Base-by-base conservation (phyloP, 2,888 invertebrate genomes). In the Cyclophora punctaria region DNA sequence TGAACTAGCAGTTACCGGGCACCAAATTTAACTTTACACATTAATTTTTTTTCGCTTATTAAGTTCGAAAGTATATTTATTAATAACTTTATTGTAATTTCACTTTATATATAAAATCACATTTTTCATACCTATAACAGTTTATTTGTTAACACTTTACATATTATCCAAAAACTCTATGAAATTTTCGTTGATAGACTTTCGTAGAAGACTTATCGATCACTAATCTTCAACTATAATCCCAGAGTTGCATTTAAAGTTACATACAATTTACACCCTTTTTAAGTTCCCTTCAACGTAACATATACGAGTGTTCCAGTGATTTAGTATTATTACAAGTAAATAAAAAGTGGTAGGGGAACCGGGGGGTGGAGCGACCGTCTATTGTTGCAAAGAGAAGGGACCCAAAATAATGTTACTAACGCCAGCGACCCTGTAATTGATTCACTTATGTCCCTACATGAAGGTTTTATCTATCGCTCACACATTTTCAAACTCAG, bases 261-360 rank as follows among this genome's bases (percentile, higher is more conserved):
- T 56, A 63, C 44, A 63, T 73, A 75, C 67, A 76, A 72, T 78
- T 76, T 69, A 78, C 78, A 78, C 82, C 84, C 83, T 76, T 80
- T 75, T 76, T 69, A 73, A 70, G 58, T 66, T 68, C 71, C 69
- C 68, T 71, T 70, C 71, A 68, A 75, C 69, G 62, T 64, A 71
- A 67, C 73, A 78, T 67, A 82, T 80, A 83, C 74, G 73, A 69
- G 75, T 73, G 73, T 70, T 74, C 71, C 71, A 64, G 78, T 86
- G 85, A 86, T 85, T 87, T 85, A 88, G 74, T 86, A 87, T 88
- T 87, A 86, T 87, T 86, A 86, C 81, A 73, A 80, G 83, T 85
- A 84, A 83, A 86, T 88, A 88, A 87, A 87, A 88, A 83, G 85
- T 88, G 71, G 88, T 81, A 87, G 87, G 88, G 87, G 88, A 80